phyloP scores from a whole-genome alignment of 2,888 invertebrate species.

The Noctua pronuba region DNA sequence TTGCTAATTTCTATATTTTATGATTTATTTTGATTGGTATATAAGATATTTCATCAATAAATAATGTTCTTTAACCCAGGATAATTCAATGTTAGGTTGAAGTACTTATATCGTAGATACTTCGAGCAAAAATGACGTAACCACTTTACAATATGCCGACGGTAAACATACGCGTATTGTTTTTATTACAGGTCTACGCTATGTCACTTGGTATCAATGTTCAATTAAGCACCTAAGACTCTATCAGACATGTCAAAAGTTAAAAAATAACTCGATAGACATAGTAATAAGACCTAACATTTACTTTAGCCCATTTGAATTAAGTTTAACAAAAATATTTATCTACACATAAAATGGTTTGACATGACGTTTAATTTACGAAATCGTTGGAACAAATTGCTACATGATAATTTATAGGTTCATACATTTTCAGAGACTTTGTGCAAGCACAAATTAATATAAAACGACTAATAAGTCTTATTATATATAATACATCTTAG shows the following conservation, averaged over 20 bases:
- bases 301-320: constrained; percentile 30
- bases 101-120: background rate
- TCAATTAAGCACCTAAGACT: constrained; percentile 6
- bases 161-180: constrained; percentile 42
- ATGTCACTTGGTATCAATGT: constrained; percentile 37
- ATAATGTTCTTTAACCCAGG: background rate
- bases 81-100: background rate
- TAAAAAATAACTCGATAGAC: background rate
- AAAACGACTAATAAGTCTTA: constrained; percentile 23
- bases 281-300: background rate
- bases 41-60: background rate
- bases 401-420: constrained; percentile 45
- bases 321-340: constrained; percentile 36
- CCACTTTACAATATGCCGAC: constrained; percentile 24
- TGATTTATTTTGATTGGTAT: background rate
- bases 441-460: constrained; percentile 31
- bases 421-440: constrained; percentile 36
- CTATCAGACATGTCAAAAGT: constrained; percentile 40
- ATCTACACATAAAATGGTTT: constrained; percentile 39
- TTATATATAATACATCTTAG: background rate
- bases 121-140: constrained; percentile 23
- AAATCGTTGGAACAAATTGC: constrained; percentile 47
- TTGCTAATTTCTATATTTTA: background rate
- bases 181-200: constrained; percentile 50
- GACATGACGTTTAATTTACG: constrained; percentile 44